phyloP scores from a whole-genome alignment of 2,113 vertebrate genomes.

The Brevimyrus niger region DNA sequence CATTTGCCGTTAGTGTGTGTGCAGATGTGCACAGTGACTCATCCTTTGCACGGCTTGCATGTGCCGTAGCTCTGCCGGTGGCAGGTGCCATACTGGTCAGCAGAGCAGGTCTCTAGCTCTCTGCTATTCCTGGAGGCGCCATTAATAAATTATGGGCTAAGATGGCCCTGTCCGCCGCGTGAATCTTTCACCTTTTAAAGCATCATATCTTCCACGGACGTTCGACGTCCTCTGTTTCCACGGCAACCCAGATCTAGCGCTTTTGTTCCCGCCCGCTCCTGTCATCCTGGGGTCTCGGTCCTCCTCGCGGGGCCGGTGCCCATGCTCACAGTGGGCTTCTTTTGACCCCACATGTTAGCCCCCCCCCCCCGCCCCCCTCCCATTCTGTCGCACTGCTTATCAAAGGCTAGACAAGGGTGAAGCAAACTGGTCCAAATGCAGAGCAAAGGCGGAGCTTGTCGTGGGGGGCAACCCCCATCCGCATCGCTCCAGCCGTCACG shows the following conservation, averaged over 20 bases:
- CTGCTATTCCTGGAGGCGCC: not conserved
- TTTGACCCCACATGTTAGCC: not conserved
- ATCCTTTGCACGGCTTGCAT: not conserved
- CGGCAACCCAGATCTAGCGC: conserved; percentile 52
- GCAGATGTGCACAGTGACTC: not conserved
- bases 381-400: not conserved
- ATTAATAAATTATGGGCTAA: not conserved
- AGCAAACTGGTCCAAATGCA: not conserved
- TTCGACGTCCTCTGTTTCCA: conserved; percentile 50
- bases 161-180: not conserved
- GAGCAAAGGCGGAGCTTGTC: not conserved
- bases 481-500: not conserved
- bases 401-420: not conserved
- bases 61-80: not conserved
- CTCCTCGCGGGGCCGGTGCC: not conserved
- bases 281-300: not conserved
- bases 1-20: not conserved
- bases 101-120: not conserved
- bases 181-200: conserved; percentile 8
- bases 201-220: conserved; percentile 11
- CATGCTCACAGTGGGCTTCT: not conserved
- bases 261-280: conserved; percentile 1
- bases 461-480: not conserved
- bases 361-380: no score
- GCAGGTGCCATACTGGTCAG: not conserved